A percentile compares a stretch with the other conserved stretches of the same genome.
These are phyloP conservation scores for Linnaemya tessellans DNA, from an alignment of 2,888 invertebrate species.

Conservation along the genomic window DNA sequence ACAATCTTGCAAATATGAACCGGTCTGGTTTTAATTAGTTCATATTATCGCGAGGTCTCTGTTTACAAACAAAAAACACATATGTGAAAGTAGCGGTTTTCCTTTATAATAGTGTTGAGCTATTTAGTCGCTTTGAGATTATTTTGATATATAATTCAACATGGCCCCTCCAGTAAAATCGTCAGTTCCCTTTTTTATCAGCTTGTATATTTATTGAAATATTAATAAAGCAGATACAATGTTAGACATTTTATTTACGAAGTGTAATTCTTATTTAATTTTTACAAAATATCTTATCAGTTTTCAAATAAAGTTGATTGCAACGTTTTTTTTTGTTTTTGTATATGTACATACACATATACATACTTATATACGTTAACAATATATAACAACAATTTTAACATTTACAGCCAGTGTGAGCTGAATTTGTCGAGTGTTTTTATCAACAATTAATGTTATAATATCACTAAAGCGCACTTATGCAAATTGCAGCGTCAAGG, in stretches of 20 bases:
- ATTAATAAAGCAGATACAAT: too few relatives aligned
- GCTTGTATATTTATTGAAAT: too few relatives aligned
- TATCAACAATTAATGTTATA: neutral
- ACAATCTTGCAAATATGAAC: too few relatives aligned
- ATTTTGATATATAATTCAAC: too few relatives aligned
- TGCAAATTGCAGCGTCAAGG: neutral
- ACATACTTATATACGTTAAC: neutral
- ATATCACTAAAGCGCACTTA: neutral
- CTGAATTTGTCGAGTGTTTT: neutral
- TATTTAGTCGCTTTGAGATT: too few relatives aligned
- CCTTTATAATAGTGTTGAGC: too few relatives aligned
- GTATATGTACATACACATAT: neutral
- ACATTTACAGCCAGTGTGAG: neutral
- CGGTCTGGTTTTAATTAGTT: too few relatives aligned
- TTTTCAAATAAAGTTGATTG: slow-evolving; percentile 26
- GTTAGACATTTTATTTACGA: too few relatives aligned
- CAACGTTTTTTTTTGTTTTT: slow-evolving; percentile 9
- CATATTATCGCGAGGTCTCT: too few relatives aligned
- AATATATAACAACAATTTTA: neutral
- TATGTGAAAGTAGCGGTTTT: too few relatives aligned
- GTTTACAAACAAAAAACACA: neutral
- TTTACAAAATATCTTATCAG: slow-evolving; percentile 42
- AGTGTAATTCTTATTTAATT: neutral
- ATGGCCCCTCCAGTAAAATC: too few relatives aligned
- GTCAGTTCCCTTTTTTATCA: too few relatives aligned